These are phyloP conservation scores for Cataglyphis cursor DNA, from an alignment of 2,888 invertebrate genomes.

Conservation along the genomic window DNA sequence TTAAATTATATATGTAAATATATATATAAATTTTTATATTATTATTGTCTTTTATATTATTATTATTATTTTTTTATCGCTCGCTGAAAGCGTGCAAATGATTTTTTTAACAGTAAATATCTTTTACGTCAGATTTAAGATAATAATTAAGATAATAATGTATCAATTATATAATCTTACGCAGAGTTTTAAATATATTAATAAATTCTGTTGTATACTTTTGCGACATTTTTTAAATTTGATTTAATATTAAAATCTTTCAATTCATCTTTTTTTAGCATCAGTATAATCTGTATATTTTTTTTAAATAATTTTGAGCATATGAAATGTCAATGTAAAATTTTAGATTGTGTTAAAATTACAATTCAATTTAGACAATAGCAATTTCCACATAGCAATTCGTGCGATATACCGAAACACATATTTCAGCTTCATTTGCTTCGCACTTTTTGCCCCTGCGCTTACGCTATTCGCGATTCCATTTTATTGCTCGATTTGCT, in stretches of 20 bases:
- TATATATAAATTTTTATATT: background rate
- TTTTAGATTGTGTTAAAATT: background rate
- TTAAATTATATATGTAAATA: constrained; percentile 18
- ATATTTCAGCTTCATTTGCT: constrained; percentile 65
- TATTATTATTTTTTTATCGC: background rate
- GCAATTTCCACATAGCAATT: constrained; percentile 44
- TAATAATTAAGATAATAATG: background rate
- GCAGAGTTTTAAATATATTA: background rate
- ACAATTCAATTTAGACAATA: constrained; percentile 14
- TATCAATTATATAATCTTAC: background rate
- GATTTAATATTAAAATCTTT: background rate
- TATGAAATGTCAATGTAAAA: background rate
- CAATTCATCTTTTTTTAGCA: background rate
- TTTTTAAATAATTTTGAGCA: background rate
- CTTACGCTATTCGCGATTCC: constrained; percentile 70
- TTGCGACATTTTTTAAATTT: background rate
- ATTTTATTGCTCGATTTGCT: constrained; percentile 76
- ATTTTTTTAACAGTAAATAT: constrained; percentile 17
- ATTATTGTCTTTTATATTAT: background rate
- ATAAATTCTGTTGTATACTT: background rate
- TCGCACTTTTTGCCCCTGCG: constrained; percentile 48
- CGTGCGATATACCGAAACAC: constrained; percentile 56
- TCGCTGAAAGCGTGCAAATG: constrained; percentile 3
- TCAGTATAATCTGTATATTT: background rate
- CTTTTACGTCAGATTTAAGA: constrained; percentile 22